These are phyloP conservation scores for Mustela lutreola DNA, from an alignment of 2,113 vertebrate species.

Conservation along the genomic window DNA sequence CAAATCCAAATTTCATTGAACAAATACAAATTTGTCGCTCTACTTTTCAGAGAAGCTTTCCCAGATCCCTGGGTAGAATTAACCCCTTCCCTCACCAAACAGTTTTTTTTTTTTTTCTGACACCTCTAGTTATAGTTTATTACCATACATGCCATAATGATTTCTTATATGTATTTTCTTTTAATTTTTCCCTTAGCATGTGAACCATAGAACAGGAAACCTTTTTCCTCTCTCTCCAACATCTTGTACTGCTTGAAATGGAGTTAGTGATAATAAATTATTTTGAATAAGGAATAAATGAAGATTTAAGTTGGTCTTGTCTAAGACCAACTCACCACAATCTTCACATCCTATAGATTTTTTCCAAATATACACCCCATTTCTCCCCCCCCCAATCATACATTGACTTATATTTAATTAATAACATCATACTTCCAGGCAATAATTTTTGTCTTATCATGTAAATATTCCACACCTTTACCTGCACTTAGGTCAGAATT, in stretches of 20 bases:
- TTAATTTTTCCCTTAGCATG: background rate
- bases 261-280: background rate
- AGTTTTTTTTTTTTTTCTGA: background rate
- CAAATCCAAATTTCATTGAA: background rate
- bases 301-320: background rate
- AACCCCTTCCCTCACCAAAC: background rate
- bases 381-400: background rate
- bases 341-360: background rate
- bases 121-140: background rate
- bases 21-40: background rate
- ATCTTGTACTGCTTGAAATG: background rate
- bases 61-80: background rate
- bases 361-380: background rate
- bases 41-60: background rate
- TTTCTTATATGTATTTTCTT: background rate
- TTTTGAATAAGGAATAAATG: background rate
- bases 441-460: background rate
- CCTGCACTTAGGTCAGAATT: background rate
- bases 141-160: background rate
- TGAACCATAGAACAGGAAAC: background rate
- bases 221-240: background rate
- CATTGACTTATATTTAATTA: background rate
- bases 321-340: background rate
- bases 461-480: background rate
- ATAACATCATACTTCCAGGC: background rate